Evolutionary conservation across 2,113 vertebrate species (phyloP).

Genomic region (Hippocampus barbouri): DNA sequence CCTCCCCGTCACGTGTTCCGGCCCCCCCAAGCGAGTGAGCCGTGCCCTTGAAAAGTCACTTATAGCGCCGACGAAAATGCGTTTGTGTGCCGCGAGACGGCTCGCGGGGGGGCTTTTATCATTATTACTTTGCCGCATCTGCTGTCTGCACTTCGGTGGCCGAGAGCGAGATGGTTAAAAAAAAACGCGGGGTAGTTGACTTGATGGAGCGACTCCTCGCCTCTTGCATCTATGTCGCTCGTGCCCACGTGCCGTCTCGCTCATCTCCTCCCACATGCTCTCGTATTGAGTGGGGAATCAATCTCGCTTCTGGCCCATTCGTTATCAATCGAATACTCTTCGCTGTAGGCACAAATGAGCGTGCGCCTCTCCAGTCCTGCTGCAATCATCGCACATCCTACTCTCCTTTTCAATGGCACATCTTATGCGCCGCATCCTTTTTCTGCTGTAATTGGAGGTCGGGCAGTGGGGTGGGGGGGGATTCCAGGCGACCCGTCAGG

Average conservation of each 20-base stretch:
- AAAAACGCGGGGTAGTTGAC: conserved; percentile 14
- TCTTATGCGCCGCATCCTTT: conserved; percentile 36
- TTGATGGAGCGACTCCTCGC: conserved; percentile 45
- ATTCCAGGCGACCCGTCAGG: conserved; percentile 42
- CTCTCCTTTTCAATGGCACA: conserved; percentile 42
- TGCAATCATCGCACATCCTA: conserved; percentile 48
- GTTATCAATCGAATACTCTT: conserved; percentile 46
- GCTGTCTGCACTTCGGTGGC: conserved; percentile 7
- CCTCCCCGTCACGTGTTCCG: conserved; percentile 29
- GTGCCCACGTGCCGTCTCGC: conserved; percentile 46
- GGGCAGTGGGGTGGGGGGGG: neutral
- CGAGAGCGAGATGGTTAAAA: conserved; percentile 1
- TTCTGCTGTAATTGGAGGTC: conserved; percentile 51
- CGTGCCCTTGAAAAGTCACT: conserved; percentile 1
- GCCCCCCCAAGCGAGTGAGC: conserved; percentile 9
- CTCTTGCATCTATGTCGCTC: conserved; percentile 37
- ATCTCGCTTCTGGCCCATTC: conserved; percentile 52
- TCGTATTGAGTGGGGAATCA: conserved; percentile 64
- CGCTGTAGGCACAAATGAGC: conserved; percentile 46
- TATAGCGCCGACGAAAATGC: conserved; percentile 5
- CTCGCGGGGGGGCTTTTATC: neutral
- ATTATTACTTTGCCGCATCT: conserved; percentile 10
- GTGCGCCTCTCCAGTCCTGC: conserved; percentile 27
- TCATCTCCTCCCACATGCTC: conserved; percentile 63
- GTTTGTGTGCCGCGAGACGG: conserved; percentile 10